A percentile compares a stretch with the other conserved stretches of the same genome.
phyloP scores from a whole-genome alignment of 2,888 invertebrate species.

The Brenthis ino region DNA sequence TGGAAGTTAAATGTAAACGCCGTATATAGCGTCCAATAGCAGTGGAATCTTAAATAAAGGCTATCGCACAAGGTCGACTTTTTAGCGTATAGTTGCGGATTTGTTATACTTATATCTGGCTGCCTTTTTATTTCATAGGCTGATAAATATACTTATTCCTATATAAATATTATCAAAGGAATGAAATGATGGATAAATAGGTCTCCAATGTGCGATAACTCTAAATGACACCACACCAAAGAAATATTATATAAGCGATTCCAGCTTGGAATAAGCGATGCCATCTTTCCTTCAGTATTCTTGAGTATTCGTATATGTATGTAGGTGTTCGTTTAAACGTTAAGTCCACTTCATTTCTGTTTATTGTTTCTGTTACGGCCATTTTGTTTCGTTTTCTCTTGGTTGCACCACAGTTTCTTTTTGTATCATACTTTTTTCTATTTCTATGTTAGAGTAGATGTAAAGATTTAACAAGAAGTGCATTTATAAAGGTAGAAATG shows the following conservation, averaged over 20 bases:
- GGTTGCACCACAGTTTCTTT: slow-evolving; percentile 30
- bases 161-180: background rate
- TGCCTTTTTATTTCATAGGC: background rate
- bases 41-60: slow-evolving; percentile 57
- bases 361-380: slow-evolving; percentile 35
- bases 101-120: background rate
- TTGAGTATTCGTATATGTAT: slow-evolving; percentile 59
- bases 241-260: slow-evolving; percentile 67
- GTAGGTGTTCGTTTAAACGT: slow-evolving; percentile 48
- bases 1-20: slow-evolving; percentile 44
- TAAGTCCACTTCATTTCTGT: slow-evolving; percentile 39
- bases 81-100: background rate
- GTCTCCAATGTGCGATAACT: slow-evolving; percentile 12
- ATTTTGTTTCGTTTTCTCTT: slow-evolving; percentile 34
- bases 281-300: slow-evolving; percentile 77
- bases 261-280: slow-evolving; percentile 64
- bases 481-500: slow-evolving; percentile 78
- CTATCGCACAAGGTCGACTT: slow-evolving; percentile 34
- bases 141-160: background rate
- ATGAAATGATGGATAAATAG: background rate
- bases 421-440: slow-evolving; percentile 30
- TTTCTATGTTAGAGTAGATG: slow-evolving; percentile 59
- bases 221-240: slow-evolving; percentile 78
- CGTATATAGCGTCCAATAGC: slow-evolving; percentile 76
- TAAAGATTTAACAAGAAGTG: slow-evolving; percentile 74